phyloP scores from a whole-genome alignment of 2,113 vertebrate species.

The Tragelaphus buxtoni region DNA sequence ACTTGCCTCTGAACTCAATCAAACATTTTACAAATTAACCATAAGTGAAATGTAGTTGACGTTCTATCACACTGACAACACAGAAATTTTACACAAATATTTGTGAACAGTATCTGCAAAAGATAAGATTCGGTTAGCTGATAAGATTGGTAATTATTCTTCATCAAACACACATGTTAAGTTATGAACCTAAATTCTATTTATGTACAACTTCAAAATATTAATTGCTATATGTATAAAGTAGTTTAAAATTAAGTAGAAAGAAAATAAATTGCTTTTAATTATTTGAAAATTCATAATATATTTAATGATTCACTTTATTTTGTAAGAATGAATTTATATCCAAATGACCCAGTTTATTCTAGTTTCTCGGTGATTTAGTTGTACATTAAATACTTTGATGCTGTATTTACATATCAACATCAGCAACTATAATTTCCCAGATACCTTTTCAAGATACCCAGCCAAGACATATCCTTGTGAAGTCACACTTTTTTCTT shows the following conservation, averaged over 20 bases:
- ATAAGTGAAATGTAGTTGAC: background rate
- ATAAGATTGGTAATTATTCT: conserved; percentile 12
- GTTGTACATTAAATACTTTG: conserved; percentile 18
- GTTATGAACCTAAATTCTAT: conserved; percentile 16
- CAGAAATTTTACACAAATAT: conserved; percentile 23
- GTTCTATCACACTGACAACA: background rate
- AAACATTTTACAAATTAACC: background rate
- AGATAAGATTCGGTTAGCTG: conserved; percentile 4
- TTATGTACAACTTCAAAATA: conserved; percentile 27
- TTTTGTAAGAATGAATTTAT: conserved; percentile 44
- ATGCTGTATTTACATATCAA: conserved; percentile 13
- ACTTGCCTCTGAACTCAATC: conserved; percentile 3
- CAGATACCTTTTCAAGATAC: conserved; percentile 17
- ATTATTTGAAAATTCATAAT: conserved; percentile 46
- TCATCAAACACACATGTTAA: conserved; percentile 17
- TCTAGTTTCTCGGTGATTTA: conserved; percentile 14
- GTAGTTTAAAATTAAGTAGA: conserved; percentile 52
- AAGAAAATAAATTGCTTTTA: conserved; percentile 48
- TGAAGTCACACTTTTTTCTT: background rate
- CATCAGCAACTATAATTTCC: conserved; percentile 17
- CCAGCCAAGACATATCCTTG: background rate
- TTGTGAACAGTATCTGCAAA: conserved; percentile 5
- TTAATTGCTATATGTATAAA: conserved; percentile 44
- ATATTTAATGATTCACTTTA: conserved; percentile 48
- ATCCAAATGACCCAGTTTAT: conserved; percentile 33